These are phyloP conservation scores for Drosophila setosimentum DNA, from an alignment of 2,888 invertebrate species.

Conservation along the genomic window DNA sequence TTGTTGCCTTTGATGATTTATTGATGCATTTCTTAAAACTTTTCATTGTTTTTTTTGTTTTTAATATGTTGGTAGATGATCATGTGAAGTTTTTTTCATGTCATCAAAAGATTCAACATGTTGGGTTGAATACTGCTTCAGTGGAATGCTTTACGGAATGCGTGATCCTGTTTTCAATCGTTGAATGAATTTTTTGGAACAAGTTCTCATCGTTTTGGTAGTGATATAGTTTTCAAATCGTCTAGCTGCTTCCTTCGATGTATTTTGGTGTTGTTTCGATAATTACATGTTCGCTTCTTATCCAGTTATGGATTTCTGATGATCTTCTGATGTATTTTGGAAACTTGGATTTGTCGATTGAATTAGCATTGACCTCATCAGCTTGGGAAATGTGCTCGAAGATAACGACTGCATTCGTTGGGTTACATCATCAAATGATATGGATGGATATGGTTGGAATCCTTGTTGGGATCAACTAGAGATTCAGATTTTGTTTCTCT, in stretches of 20 bases:
- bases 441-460: background rate
- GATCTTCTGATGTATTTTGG: background rate
- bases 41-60: background rate
- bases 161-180: background rate
- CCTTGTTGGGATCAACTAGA: background rate
- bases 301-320: background rate
- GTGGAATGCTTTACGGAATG: conserved; percentile 18
- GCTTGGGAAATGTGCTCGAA: background rate
- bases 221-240: background rate
- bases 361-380: background rate
- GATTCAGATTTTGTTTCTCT: background rate
- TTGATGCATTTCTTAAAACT: background rate
- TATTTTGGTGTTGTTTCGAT: background rate
- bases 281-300: background rate
- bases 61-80: background rate
- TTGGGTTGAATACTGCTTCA: background rate
- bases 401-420: background rate
- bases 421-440: background rate
- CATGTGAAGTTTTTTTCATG: background rate
- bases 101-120: background rate
- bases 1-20: background rate
- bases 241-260: background rate
- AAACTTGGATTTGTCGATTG: background rate
- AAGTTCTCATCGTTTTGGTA: background rate
- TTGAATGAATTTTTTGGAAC: background rate